A percentile compares a stretch with the other conserved stretches of the same genome.
Evolutionary conservation across 2,113 vertebrate species (phyloP).

Genomic region (Fregetta grallaria): DNA sequence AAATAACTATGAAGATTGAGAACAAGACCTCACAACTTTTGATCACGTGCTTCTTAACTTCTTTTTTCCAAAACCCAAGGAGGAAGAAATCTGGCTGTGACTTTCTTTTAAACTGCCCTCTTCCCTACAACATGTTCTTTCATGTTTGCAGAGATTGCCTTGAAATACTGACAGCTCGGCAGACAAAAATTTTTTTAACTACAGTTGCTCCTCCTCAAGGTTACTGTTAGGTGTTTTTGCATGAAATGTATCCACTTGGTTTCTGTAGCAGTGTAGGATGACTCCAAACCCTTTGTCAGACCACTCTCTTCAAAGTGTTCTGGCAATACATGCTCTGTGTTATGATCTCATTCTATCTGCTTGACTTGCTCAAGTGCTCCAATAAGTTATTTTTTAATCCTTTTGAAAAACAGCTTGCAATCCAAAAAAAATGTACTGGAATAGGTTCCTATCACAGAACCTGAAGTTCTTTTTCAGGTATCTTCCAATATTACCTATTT

Average conservation of each 20-base stretch:
- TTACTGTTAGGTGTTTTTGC: neutral
- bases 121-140: neutral
- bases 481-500: neutral
- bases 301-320: neutral
- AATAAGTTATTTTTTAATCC: neutral
- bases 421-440: neutral
- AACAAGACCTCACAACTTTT: neutral
- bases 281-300: neutral
- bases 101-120: neutral
- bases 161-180: neutral
- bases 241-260: accelerated
- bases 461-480: neutral
- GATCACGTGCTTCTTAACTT: neutral
- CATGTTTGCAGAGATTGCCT: neutral
- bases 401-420: neutral
- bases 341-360: neutral
- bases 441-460: neutral
- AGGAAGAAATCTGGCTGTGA: neutral
- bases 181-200: neutral
- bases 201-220: neutral
- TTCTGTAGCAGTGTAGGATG: neutral
- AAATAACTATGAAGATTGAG: neutral
- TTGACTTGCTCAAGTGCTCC: neutral
- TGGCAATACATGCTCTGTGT: neutral
- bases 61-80: neutral